These are phyloP conservation scores for Tanypteryx hageni DNA, from an alignment of 2,888 invertebrate genomes.

Conservation along the genomic window DNA sequence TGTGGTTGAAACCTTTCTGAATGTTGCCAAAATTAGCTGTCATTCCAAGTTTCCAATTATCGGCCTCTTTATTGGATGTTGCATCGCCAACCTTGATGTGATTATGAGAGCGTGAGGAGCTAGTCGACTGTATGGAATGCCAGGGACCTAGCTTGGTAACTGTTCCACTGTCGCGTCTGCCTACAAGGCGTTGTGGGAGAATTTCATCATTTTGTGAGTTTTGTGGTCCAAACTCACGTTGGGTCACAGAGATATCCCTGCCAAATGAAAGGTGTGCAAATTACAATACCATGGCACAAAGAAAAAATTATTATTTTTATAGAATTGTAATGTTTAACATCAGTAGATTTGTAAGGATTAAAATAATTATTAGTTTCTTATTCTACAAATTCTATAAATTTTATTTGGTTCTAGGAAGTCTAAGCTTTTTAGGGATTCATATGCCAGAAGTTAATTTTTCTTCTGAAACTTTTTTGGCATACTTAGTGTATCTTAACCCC, in stretches of 20 bases:
- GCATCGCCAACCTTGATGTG: neutral
- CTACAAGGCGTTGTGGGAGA: neutral
- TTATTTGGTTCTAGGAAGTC: no score
- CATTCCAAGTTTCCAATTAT: neutral
- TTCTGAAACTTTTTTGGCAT: no score
- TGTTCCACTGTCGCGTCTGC: slow-evolving; percentile 10
- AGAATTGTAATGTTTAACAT: neutral
- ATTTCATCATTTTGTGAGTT: neutral
- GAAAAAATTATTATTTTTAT: neutral
- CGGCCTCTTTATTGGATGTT: neutral
- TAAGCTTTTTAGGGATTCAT: no score
- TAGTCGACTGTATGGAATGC: neutral
- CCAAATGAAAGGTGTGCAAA: no score
- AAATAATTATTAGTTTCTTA: neutral
- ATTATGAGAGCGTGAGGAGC: neutral
- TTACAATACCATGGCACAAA: neutral
- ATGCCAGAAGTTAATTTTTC: no score
- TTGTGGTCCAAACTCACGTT: neutral
- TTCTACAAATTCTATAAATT: neutral
- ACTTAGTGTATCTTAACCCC: no score
- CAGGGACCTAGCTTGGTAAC: neutral
- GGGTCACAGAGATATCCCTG: no score
- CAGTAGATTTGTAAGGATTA: neutral
- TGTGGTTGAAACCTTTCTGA: slow-evolving; percentile 9
- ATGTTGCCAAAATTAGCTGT: slow-evolving; percentile 19